Base-by-base conservation (phyloP, 2,797 vertebrate genomes). In the Petrocephalus schoutedeni region DNA sequence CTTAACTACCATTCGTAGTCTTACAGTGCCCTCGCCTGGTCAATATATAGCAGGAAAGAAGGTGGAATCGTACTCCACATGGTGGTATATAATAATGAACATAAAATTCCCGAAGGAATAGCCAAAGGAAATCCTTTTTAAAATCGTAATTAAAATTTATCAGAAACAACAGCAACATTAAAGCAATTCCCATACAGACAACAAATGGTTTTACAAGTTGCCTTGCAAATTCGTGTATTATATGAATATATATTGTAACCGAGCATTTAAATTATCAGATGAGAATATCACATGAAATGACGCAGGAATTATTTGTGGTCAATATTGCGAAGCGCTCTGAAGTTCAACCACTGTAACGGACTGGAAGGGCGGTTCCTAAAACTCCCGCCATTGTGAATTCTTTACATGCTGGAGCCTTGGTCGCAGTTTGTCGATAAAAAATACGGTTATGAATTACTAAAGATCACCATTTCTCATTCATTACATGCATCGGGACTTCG, bases 21-120 rank as follows among this genome's bases (percentile, higher is more conserved):
- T 32, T 14, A 85, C 80, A 82, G 21, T n/a, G 87, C 87, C 87
- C 58, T 85, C 87, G 8, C 16, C 57, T 88, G 87, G 80, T 16
- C 32, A 45, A 87, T 9, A 84, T 53, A 84, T 36, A 67, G 19
- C 57, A 61, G 32, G 1, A 12, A 86, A 87, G 41, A 74, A 71
- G 45, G 77, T 32, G 59, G 49, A n/a, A 21, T 56, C n/a, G 71
- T 77, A 67, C 64, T 67, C 64, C 64, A 67, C 64, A 32, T 32
- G 64, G 64, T 67, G 64, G 64, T 23, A 32, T 23, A 64, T 64
- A 64, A 64, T 8, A 59, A 21, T 23, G 32, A 67, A 67, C 64
- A 67, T 14, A 32, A 32, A 67, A 67, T 67, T 67, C 64, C 9
- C 64, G 28, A 67, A 67, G 64, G 10, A 67, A 32, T 14, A 23